phyloP scores from a whole-genome alignment of 2,113 vertebrate species.

The Bos indicus region DNA sequence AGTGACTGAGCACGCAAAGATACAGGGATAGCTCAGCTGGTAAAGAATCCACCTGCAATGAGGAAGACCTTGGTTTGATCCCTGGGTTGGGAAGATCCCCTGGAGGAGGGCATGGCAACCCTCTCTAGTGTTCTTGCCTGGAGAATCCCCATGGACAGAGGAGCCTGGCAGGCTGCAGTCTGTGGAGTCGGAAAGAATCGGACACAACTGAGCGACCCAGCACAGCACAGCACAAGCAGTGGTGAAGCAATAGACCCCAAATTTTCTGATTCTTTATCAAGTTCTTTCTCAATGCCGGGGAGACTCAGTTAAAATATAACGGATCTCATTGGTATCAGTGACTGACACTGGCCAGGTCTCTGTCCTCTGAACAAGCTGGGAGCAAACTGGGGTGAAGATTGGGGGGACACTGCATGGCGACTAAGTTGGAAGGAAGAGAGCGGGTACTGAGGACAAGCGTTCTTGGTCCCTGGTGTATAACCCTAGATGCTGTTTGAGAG shows the following conservation, averaged over 20 bases:
- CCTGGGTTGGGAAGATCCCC: not conserved
- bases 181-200: accelerated
- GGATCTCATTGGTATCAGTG: not conserved
- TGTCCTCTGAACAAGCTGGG: not conserved
- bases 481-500: not conserved
- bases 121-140: not conserved
- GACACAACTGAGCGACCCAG: not conserved
- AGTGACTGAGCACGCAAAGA: not conserved
- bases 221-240: not conserved
- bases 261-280: not conserved
- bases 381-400: not conserved
- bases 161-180: not conserved
- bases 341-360: not conserved
- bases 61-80: not conserved
- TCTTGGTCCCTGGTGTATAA: not conserved
- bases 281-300: not conserved
- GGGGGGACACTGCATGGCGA: not conserved
- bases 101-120: not conserved
- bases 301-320: not conserved
- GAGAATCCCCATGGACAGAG: not conserved
- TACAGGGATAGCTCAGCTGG: not conserved
- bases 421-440: not conserved
- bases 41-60: not conserved
- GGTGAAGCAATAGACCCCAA: not conserved
- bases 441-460: not conserved